Percentiles rank a stretch among this genome's conserved stretches.
Conservation (phyloP, 1,140 invertebrate genomes). For the Palaemon carinicauda region DNA sequence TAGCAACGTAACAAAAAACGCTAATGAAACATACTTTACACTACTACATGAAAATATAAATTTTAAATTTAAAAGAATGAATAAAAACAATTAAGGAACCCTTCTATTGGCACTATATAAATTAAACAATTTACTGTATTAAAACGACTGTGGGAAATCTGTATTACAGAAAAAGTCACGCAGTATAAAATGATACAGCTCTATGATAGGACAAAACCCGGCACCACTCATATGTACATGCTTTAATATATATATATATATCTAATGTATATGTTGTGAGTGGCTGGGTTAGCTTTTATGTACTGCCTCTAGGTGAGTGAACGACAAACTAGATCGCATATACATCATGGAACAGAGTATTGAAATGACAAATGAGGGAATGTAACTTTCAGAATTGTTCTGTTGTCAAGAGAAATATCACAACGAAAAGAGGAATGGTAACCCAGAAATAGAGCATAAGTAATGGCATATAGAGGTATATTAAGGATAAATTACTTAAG, state of each 20-base stretch:
- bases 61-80: background rate
- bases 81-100: background rate
- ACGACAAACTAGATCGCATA: constrained; percentile 48
- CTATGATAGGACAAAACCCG: constrained; percentile 45
- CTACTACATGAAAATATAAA: background rate
- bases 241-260: constrained; percentile 46
- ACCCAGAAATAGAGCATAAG: background rate
- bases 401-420: constrained; percentile 18
- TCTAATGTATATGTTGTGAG: constrained; percentile 18
- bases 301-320: constrained; percentile 34
- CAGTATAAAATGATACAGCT: constrained; percentile 55
- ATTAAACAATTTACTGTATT: background rate
- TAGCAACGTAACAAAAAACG: background rate
- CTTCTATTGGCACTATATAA: background rate
- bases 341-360: constrained; percentile 37
- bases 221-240: constrained; percentile 50
- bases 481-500: too few species aligned
- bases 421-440: constrained; percentile 21
- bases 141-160: constrained; percentile 30
- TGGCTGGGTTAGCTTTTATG: constrained; percentile 46
- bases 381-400: background rate
- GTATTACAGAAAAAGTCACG: constrained; percentile 42
- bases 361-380: constrained; percentile 28
- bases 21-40: background rate
- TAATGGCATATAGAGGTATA: background rate